These are phyloP conservation scores for Loris lydekkerianus DNA, from an alignment of 2,797 vertebrate species.

Conservation along the genomic window DNA sequence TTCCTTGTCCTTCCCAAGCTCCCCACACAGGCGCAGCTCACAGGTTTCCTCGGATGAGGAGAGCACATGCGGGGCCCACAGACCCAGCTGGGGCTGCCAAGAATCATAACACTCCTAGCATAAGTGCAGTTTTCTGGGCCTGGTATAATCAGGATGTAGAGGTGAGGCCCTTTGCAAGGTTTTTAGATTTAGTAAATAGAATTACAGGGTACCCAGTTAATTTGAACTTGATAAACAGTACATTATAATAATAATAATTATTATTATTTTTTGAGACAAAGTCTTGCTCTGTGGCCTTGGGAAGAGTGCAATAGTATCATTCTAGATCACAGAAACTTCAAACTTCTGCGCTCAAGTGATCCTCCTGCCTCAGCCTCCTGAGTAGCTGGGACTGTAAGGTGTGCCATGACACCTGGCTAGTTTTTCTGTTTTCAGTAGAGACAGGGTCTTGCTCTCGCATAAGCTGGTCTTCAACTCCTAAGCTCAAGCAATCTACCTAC, in stretches of 20 bases:
- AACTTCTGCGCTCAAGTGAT: too few relatives aligned
- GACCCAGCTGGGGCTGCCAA: neutral
- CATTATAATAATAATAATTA: neutral
- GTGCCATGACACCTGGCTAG: neutral
- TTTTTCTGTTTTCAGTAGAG: neutral
- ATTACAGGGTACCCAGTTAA: neutral
- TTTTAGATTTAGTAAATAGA: conserved; percentile 22
- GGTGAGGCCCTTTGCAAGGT: neutral
- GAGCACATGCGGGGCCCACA: too few relatives aligned
- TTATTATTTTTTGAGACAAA: neutral
- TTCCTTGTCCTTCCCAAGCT: too few relatives aligned
- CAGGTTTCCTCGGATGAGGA: neutral
- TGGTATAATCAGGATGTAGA: neutral
- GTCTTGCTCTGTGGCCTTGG: neutral
- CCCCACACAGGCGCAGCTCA: neutral
- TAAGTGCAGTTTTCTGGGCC: neutral
- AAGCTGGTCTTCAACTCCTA: neutral
- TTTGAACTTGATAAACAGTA: neutral
- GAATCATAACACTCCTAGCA: neutral
- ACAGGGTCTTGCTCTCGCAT: neutral
- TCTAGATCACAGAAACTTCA: too few relatives aligned
- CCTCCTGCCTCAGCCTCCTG: too few relatives aligned
- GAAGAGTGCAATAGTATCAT: too few relatives aligned
- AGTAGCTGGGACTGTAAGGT: too few relatives aligned
- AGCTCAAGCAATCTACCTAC: neutral